A percentile compares a stretch with the other conserved stretches of the same genome.
Evolutionary conservation across 2,797 vertebrate genomes (phyloP).

Genomic region (Australoheros facetus): DNA sequence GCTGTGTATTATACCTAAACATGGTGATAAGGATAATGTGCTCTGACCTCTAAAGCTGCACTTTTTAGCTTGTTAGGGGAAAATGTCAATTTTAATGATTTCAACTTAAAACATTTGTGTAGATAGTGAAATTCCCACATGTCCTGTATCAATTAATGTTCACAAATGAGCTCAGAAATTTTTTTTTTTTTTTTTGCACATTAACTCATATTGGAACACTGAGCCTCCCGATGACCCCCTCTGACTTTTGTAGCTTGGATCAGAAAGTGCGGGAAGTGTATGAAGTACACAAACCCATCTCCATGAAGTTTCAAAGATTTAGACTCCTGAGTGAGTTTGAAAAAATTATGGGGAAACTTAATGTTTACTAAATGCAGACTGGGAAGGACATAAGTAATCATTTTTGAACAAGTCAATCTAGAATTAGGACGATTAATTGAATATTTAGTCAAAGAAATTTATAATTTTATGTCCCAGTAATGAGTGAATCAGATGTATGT

Average conservation of each 20-base stretch:
- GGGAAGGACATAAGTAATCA: no score
- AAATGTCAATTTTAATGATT: background rate
- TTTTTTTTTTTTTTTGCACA: background rate
- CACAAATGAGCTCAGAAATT: background rate
- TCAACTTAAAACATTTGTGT: background rate
- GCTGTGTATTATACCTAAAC: background rate
- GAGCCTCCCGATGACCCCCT: background rate
- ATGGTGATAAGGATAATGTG: background rate
- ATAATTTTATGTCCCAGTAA: no score
- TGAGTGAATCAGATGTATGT: background rate
- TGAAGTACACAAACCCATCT: background rate
- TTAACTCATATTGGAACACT: background rate
- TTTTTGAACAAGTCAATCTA: no score
- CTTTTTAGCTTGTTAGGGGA: no score
- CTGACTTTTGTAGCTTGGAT: accelerated
- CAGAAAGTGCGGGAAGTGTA: background rate
- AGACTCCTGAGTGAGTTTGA: no score
- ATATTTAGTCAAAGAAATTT: no score
- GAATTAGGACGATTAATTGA: no score
- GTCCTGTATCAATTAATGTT: background rate
- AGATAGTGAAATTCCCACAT: accelerated
- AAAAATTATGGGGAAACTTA: no score
- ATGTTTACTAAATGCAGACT: no score
- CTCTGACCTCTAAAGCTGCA: background rate
- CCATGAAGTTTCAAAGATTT: background rate